Conservation (phyloP, 2,797 vertebrate genomes). For the Anas capensis region DNA sequence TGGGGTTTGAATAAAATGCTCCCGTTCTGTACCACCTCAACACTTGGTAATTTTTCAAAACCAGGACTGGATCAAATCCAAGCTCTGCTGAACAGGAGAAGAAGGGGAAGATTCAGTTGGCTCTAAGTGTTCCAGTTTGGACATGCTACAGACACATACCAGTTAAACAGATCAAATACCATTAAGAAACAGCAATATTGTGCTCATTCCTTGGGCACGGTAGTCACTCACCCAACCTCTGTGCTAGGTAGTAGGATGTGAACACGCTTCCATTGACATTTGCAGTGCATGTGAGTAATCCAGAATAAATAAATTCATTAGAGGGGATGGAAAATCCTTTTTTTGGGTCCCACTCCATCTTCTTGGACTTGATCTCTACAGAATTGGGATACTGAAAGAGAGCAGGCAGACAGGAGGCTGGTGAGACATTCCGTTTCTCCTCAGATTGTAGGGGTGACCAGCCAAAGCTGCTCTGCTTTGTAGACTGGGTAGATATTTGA, state of each 20-base stretch:
- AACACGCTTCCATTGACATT: conserved; percentile 51
- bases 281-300: conserved; percentile 76
- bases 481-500: neutral
- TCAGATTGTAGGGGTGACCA: neutral
- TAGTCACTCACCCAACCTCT: conserved; percentile 81
- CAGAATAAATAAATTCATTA: neutral
- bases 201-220: rapidly evolving
- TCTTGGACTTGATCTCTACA: neutral
- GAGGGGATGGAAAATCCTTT: conserved; percentile 86
- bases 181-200: neutral
- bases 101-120: neutral
- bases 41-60: neutral
- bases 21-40: neutral
- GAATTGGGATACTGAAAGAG: conserved; percentile 62
- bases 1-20: neutral
- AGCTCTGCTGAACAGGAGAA: neutral
- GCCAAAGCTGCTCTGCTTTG: neutral
- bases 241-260: conserved; percentile 76
- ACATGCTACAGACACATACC: neutral
- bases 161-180: neutral
- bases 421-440: neutral
- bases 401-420: neutral
- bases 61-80: neutral
- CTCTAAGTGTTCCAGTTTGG: neutral
- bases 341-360: conserved; percentile 84